These are phyloP conservation scores for Salvelinus namaycush DNA, from an alignment of 2,113 vertebrate genomes.

Conservation along the genomic window DNA sequence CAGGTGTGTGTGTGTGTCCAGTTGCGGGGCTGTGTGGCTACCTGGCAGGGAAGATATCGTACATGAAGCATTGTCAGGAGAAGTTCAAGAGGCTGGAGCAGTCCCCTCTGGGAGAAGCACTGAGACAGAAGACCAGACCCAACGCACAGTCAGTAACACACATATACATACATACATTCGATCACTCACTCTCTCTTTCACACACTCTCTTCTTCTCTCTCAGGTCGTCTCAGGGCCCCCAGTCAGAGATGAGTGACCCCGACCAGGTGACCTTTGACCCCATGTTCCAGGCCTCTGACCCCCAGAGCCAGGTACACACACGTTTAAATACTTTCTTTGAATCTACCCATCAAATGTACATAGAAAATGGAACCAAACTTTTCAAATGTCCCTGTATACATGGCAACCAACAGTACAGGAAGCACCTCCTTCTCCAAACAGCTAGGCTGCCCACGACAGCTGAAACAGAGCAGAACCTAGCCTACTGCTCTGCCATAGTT, in stretches of 20 bases:
- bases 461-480: too few relatives aligned
- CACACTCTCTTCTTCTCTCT: neutral
- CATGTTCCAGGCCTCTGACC: conserved; percentile 52
- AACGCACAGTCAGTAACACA: conserved; percentile 35
- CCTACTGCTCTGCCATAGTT: too few relatives aligned
- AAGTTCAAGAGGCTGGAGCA: conserved; percentile 89
- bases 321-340: too few relatives aligned
- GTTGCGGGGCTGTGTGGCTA: conserved; percentile 88
- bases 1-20: conserved; percentile 55
- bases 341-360: too few relatives aligned
- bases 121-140: conserved; percentile 71
- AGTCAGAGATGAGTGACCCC: conserved; percentile 58
- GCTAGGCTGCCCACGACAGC: too few relatives aligned
- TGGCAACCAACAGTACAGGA: too few relatives aligned
- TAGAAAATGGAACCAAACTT: too few relatives aligned
- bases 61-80: conserved; percentile 85
- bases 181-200: neutral
- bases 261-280: conserved; percentile 42
- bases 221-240: conserved; percentile 16
- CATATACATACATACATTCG: neutral
- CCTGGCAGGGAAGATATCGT: conserved; percentile 88
- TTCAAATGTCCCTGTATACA: too few relatives aligned
- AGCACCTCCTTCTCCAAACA: too few relatives aligned
- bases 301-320: neutral
- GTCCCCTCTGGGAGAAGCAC: conserved; percentile 84